These are phyloP conservation scores for Bovichtus variegatus DNA, from an alignment of 2,797 vertebrate genomes.

Conservation along the genomic window DNA sequence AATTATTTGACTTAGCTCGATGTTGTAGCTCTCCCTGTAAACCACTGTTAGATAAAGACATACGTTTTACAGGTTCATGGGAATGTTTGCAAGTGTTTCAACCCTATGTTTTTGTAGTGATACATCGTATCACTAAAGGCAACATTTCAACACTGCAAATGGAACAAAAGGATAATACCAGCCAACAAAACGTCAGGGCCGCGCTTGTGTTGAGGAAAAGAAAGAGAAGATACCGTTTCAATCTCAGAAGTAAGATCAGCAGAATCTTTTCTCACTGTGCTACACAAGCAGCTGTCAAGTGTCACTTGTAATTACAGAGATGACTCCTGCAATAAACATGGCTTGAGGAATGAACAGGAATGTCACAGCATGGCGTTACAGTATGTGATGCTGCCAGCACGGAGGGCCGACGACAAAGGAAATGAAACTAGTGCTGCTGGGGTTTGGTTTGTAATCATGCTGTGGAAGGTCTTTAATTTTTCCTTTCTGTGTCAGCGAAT, in stretches of 20 bases:
- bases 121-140: neutral
- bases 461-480: neutral
- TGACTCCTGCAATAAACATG: constrained; percentile 6
- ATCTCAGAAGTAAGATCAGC: constrained; percentile 14
- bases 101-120: neutral
- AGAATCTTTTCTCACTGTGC: neutral
- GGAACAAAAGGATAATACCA: constrained; percentile 6
- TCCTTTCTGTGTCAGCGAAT: too few relatives aligned
- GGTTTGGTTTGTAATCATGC: neutral
- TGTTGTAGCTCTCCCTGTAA: neutral
- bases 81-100: too few relatives aligned
- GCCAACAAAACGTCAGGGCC: neutral
- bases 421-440: neutral
- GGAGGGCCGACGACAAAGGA: constrained; percentile 1
- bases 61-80: neutral
- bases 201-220: neutral
- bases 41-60: neutral
- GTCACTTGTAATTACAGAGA: constrained; percentile 41
- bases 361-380: too few relatives aligned
- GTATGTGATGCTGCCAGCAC: neutral
- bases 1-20: too few relatives aligned
- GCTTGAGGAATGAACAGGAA: constrained; percentile 7
- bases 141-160: neutral
- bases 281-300: constrained; percentile 33
- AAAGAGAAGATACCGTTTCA: neutral